Conservation (phyloP, 2,888 invertebrate species). For the Andrena haemorrhoa region DNA sequence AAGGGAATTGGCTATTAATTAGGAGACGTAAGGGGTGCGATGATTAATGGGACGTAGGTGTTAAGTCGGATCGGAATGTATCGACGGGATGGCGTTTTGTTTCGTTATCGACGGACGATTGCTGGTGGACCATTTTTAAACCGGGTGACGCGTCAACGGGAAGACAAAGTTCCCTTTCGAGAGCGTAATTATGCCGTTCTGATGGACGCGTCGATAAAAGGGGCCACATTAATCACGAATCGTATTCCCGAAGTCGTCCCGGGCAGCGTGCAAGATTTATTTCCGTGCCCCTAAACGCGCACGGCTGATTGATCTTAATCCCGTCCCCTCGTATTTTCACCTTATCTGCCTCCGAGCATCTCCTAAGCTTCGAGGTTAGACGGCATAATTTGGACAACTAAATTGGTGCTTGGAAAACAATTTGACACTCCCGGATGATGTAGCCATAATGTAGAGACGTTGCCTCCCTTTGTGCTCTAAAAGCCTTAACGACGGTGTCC, state of each 20-base stretch:
- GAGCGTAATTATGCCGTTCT: conserved; percentile 54
- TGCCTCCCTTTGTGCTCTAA: background rate
- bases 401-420: conserved; percentile 46
- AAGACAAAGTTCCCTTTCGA: conserved; percentile 25
- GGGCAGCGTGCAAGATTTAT: conserved; percentile 51
- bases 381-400: conserved; percentile 57
- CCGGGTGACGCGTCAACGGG: conserved; percentile 32
- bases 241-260: conserved; percentile 24
- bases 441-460: background rate
- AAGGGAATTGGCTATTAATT: conserved; percentile 65
- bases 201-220: conserved; percentile 66
- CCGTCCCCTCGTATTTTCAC: conserved; percentile 53
- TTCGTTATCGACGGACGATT: conserved; percentile 45
- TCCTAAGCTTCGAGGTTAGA: conserved; percentile 31
- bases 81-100: conserved; percentile 17
- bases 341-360: conserved; percentile 59
- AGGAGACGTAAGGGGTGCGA: conserved; percentile 35
- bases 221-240: conserved; percentile 65
- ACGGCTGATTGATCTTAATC: conserved; percentile 71
- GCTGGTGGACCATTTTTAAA: conserved; percentile 35
- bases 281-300: conserved; percentile 47
- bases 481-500: background rate
- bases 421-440: conserved; percentile 13
- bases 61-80: conserved; percentile 31
- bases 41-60: conserved; percentile 58